Conservation (phyloP, 2,888 invertebrate species). For the Sphaeridia pumilis region DNA sequence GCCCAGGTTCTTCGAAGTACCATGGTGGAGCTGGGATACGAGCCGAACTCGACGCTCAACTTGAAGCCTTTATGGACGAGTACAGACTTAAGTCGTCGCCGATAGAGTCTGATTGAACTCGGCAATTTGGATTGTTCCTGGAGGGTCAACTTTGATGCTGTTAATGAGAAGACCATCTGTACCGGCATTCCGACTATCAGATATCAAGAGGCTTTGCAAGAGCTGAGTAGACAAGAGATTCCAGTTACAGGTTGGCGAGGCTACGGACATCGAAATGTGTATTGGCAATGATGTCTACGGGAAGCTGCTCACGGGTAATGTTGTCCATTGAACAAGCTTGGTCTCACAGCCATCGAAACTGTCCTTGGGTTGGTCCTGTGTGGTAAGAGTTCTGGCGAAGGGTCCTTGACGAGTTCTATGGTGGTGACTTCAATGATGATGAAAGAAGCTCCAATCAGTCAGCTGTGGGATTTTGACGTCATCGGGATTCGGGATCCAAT, state of each 20-base stretch:
- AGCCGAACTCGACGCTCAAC: background rate
- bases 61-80: background rate
- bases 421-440: background rate
- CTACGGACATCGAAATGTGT: background rate
- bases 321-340: background rate
- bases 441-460: background rate
- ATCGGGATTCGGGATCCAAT: constrained; percentile 1
- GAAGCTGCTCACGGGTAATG: background rate
- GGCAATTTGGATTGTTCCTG: background rate
- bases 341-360: background rate
- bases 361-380: background rate
- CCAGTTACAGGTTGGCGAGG: background rate
- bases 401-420: background rate
- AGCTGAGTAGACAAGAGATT: background rate
- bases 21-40: background rate
- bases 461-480: background rate
- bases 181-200: background rate
- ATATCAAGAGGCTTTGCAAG: background rate
- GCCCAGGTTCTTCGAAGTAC: background rate
- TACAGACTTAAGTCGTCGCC: background rate
- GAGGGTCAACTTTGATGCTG: background rate
- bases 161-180: background rate
- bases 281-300: background rate
- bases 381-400: background rate
- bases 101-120: background rate